Conservation (phyloP, 2,113 vertebrate species). For the Semnornis frantzii region DNA sequence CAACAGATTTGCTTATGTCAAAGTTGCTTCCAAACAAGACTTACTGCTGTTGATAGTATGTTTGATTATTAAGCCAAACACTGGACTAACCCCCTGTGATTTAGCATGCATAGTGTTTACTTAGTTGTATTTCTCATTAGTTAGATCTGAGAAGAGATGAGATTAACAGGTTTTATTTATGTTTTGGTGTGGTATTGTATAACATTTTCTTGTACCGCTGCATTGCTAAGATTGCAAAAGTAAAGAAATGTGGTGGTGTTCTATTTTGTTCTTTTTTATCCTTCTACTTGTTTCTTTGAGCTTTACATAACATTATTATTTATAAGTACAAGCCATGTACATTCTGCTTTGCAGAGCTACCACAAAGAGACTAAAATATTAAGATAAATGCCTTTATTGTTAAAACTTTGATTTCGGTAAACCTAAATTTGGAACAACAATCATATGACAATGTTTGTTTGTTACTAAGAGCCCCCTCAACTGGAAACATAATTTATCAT, state of each 20-base stretch:
- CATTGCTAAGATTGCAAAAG: not conserved
- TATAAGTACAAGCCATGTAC: not conserved
- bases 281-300: not conserved
- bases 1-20: not conserved
- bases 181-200: not conserved
- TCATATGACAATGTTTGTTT: conserved; percentile 16
- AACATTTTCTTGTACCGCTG: not conserved
- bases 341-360: not conserved
- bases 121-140: conserved; percentile 23
- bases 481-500: conserved; percentile 1
- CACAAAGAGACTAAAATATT: not conserved
- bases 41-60: not conserved
- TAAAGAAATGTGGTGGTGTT: not conserved
- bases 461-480: not conserved
- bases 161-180: conserved; percentile 29
- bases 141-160: conserved; percentile 13
- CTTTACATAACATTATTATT: not conserved
- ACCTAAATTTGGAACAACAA: not conserved
- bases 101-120: not conserved
- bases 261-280: not conserved
- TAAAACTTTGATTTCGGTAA: not conserved
- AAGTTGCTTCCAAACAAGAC: not conserved
- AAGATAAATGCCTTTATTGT: not conserved
- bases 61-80: conserved; percentile 2
- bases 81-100: not conserved